Conservation (phyloP, 1,140 invertebrate species). For the Octopus sinensis region DNA sequence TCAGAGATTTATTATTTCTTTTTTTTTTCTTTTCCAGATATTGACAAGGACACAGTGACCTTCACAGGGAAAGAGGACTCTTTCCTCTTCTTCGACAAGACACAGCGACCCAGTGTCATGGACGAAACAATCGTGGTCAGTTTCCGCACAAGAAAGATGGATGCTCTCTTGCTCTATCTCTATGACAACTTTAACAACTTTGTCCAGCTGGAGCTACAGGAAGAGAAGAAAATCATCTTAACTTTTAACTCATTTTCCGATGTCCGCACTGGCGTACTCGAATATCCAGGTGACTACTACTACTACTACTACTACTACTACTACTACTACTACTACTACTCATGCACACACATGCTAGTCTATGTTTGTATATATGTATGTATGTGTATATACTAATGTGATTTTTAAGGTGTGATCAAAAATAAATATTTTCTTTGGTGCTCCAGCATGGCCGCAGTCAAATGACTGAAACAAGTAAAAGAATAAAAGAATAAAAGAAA, state of each 20-base stretch:
- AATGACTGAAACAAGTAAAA: too few relatives aligned
- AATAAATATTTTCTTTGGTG: too few relatives aligned
- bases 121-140: slow-evolving; percentile 79
- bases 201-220: slow-evolving; percentile 80
- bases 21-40: slow-evolving; percentile 66
- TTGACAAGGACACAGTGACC: slow-evolving; percentile 84
- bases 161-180: slow-evolving; percentile 79
- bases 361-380: too few relatives aligned
- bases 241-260: slow-evolving; percentile 38
- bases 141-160: slow-evolving; percentile 75
- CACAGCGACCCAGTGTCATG: slow-evolving; percentile 72
- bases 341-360: too few relatives aligned
- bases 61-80: slow-evolving; percentile 70
- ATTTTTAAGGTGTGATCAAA: too few relatives aligned
- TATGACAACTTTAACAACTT: slow-evolving; percentile 93
- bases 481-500: too few relatives aligned
- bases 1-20: not conserved
- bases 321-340: too few relatives aligned
- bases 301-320: too few relatives aligned
- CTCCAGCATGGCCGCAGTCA: too few relatives aligned
- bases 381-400: too few relatives aligned
- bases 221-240: slow-evolving; percentile 42
- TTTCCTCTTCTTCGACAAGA: slow-evolving; percentile 69
- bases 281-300: slow-evolving; percentile 21
- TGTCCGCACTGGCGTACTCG: slow-evolving; percentile 32